Base-by-base conservation (phyloP, 2,113 vertebrate genomes). In the Notothenia rossii region DNA sequence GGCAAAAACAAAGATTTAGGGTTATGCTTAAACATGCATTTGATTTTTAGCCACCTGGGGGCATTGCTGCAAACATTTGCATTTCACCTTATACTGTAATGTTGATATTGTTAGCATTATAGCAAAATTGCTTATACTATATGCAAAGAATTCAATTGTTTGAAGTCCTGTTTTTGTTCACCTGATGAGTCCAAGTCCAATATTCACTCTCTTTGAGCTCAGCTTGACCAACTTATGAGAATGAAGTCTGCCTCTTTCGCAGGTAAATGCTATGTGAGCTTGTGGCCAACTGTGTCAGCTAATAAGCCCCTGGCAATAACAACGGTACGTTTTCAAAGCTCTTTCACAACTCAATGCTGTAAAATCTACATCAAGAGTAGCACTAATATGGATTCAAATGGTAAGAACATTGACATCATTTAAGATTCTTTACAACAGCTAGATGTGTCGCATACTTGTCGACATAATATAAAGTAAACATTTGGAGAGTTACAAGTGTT, bases 401-500 rank as follows among this genome's bases (percentile, higher is more conserved):
- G 3, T 29, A 4, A 29, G 29, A 29, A 29, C 29, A 29, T 29
- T 29, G 29, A 29, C 29, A 29, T 29, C 29, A 29, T 29, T 29
- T 29, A 29, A 29, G 29, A 29, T 29, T 29, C 3, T 29, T 29
- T 29, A 29, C 29, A 4, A 29, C 29, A 3, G 4, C 33, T 10
- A 22, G 33, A 59, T 7, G 18, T 48, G 48, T 60, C 11, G 4
- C 46, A 53, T 22, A 50, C 3, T 33, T 53, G 13, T 45, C 18
- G 54, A 25, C 36, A 40, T 40, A 7, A 7, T n/a, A 20, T 54
- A 50, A 70, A 22, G 49, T 59, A 46, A 45, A 33, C 53, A 59
- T 71, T 12, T 18, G 10, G 46, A 40, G 36, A 7, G 36, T 40
- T 8, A 40, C 36, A 40, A 40, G 68, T 58, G 76, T 79, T 76